These are phyloP conservation scores for Drosophila malerkotliana DNA, from an alignment of 1,140 invertebrate species.

Conservation along the genomic window DNA sequence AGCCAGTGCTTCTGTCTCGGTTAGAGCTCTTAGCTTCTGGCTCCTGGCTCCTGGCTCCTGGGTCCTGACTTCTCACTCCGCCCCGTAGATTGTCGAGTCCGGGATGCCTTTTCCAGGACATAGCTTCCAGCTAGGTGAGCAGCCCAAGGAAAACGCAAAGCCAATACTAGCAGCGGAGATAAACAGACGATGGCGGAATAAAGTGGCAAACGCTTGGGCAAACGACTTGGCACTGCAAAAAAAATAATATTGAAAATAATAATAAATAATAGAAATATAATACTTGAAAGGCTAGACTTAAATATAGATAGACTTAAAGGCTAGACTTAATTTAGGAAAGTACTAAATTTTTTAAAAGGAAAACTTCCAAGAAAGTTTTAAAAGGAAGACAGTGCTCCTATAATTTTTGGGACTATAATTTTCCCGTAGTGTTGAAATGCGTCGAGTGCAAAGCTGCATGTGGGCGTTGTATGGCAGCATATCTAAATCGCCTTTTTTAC, in stretches of 20 bases:
- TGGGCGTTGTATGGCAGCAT: slow-evolving; percentile 45
- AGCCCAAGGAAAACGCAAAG: slow-evolving; percentile 24
- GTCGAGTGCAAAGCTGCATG: slow-evolving; percentile 6
- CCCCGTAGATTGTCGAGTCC: background rate
- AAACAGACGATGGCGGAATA: slow-evolving; percentile 65
- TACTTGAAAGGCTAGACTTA: background rate
- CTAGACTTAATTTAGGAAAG: too few species aligned
- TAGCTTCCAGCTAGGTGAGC: slow-evolving; percentile 14
- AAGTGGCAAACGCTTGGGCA: slow-evolving; percentile 66
- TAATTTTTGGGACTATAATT: background rate
- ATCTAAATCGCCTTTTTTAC: slow-evolving; percentile 21
- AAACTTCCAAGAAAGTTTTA: too few species aligned
- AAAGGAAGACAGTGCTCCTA: too few species aligned
- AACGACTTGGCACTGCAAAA: slow-evolving; percentile 18
- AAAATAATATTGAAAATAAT: background rate
- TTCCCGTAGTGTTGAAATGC: slow-evolving; percentile 13
- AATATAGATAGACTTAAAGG: too few species aligned
- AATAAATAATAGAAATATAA: background rate
- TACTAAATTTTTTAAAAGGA: too few species aligned
- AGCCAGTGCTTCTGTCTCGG: slow-evolving; percentile 19
- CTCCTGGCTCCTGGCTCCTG: slow-evolving; percentile 3
- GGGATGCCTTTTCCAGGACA: background rate
- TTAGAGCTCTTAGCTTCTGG: slow-evolving; percentile 2
- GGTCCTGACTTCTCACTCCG: background rate
- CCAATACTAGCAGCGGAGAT: slow-evolving; percentile 56